These are phyloP conservation scores for Gymnothorax javanicus DNA, from an alignment of 2,797 vertebrate genomes.

Conservation along the genomic window DNA sequence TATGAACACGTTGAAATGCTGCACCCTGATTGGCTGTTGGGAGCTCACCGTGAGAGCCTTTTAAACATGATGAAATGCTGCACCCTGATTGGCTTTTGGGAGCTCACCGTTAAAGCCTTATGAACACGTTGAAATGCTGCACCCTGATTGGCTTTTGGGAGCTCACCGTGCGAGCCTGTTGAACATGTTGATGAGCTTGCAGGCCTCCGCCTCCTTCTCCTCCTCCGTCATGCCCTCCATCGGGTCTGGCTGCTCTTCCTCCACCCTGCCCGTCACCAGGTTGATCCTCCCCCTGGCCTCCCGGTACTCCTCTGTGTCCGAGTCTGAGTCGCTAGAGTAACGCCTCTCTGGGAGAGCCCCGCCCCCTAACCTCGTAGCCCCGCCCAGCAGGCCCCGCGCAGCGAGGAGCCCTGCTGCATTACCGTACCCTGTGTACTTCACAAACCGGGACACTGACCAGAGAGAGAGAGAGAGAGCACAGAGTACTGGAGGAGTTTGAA, in stretches of 20 bases:
- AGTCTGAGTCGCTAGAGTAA: slow-evolving; percentile 76
- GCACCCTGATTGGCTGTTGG: no score
- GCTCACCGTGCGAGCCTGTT: slow-evolving; percentile 69
- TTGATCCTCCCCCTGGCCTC: slow-evolving; percentile 79
- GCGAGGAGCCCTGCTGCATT: slow-evolving; percentile 81
- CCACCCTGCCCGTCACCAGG: slow-evolving; percentile 87
- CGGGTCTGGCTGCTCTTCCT: slow-evolving; percentile 84
- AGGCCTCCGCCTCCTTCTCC: slow-evolving; percentile 90
- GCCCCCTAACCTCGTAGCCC: slow-evolving; percentile 38
- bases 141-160: neutral
- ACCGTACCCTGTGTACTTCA: slow-evolving; percentile 82
- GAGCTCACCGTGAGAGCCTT: no score
- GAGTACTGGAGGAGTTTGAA: neutral
- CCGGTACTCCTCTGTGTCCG: slow-evolving; percentile 67
- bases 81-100: no score
- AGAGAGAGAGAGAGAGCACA: neutral
- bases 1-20: no score
- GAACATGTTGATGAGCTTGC: slow-evolving; percentile 85
- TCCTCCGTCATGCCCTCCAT: slow-evolving; percentile 94
- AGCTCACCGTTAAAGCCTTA: no score
- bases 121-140: neutral
- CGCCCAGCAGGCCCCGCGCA: slow-evolving; percentile 53
- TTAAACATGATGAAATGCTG: no score
- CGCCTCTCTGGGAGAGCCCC: slow-evolving; percentile 25
- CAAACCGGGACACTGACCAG: slow-evolving; percentile 73